These are phyloP conservation scores for Nerophis lumbriciformis DNA, from an alignment of 2,113 vertebrate species.

Conservation along the genomic window DNA sequence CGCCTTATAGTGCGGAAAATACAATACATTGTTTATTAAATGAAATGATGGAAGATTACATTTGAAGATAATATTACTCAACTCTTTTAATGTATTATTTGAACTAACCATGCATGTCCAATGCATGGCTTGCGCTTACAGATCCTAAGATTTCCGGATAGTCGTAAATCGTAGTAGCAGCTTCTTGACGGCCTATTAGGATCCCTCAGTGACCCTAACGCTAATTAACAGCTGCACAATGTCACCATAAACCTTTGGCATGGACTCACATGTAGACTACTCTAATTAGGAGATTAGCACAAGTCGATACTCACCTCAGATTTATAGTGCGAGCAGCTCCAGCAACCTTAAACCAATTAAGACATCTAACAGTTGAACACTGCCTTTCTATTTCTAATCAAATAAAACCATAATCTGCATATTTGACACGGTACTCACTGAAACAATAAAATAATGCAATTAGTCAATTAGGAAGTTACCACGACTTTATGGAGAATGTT, in stretches of 20 bases:
- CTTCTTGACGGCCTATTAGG: conserved; percentile 45
- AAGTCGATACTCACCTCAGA: conserved; percentile 57
- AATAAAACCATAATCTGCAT: background rate
- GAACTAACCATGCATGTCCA: conserved; percentile 6
- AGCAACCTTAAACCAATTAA: background rate
- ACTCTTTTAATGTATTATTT: background rate
- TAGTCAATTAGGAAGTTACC: no score
- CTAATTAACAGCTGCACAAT: conserved; percentile 67
- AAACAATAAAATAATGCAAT: background rate
- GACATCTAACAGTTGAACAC: background rate
- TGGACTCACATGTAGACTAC: conserved; percentile 47
- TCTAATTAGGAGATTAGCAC: conserved; percentile 69
- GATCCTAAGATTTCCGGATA: conserved; percentile 37
- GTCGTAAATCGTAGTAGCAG: conserved; percentile 56
- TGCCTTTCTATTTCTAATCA: background rate
- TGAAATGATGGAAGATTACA: background rate
- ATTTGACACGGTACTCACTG: background rate
- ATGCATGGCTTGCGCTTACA: conserved; percentile 22
- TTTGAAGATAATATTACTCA: background rate
- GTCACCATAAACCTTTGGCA: conserved; percentile 64
- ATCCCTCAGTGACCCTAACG: conserved; percentile 55
- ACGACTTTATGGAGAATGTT: no score
- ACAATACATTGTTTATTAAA: no score
- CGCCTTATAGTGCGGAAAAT: no score
- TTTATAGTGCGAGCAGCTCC: conserved; percentile 22